Evolutionary conservation across 2,888 invertebrate species (phyloP).

Genomic region (Drosophila monieri): DNA sequence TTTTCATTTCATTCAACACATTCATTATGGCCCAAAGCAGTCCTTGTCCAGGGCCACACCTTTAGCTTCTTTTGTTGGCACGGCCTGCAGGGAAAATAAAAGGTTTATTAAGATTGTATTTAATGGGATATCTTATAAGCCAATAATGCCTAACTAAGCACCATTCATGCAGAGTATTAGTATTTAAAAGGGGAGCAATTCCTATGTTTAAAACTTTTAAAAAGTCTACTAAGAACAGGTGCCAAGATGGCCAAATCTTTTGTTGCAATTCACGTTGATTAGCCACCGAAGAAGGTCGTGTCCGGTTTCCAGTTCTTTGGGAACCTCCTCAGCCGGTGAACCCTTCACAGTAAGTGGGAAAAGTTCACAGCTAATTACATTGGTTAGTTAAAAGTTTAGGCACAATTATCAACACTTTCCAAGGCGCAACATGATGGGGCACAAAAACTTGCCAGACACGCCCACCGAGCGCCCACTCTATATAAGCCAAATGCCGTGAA

Average conservation of each 20-base stretch:
- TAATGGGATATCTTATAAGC: not conserved
- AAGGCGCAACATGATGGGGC: constrained; percentile 57
- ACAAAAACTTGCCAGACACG: constrained; percentile 58
- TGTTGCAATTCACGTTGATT: constrained; percentile 41
- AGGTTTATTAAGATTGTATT: not conserved
- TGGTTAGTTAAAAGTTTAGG: constrained; percentile 57
- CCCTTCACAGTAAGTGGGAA: constrained; percentile 35
- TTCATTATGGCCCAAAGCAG: constrained; percentile 57
- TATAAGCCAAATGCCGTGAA: constrained; percentile 23
- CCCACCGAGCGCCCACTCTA: constrained; percentile 33
- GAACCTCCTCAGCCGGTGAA: constrained; percentile 31
- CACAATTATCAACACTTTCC: constrained; percentile 72
- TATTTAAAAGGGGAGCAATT: constrained; percentile 1
- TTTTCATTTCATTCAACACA: constrained; percentile 79
- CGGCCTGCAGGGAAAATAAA: not conserved
- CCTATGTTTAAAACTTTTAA: constrained; percentile 17
- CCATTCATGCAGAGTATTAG: not conserved
- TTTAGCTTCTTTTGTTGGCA: constrained; percentile 57
- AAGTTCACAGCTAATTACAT: constrained; percentile 59
- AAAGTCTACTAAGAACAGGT: constrained; percentile 42
- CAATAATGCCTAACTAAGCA: too few relatives aligned
- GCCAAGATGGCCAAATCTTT: constrained; percentile 20
- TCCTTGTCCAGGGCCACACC: constrained; percentile 39
- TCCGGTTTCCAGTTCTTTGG: constrained; percentile 9
- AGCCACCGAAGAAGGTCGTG: constrained; percentile 31